A percentile compares a stretch with the other conserved stretches of the same genome.
Conservation (phyloP, 2,888 invertebrate genomes). For the Villa cingulata region DNA sequence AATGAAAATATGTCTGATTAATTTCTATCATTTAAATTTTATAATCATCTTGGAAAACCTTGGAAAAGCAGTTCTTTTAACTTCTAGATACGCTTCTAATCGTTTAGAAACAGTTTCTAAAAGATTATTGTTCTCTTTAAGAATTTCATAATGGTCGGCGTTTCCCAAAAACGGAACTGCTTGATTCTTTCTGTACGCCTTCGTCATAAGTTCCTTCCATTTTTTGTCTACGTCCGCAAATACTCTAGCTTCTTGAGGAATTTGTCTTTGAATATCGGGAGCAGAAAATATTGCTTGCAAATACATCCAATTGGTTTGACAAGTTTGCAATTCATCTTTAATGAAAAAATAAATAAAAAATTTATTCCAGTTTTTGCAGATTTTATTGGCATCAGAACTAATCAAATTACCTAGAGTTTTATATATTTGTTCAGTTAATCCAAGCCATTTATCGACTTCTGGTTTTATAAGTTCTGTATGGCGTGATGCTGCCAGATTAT, state of each 20-base stretch:
- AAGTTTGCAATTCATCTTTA: constrained; percentile 73
- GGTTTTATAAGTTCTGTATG: constrained; percentile 73
- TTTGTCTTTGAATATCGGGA: constrained; percentile 83
- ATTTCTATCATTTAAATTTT: background rate
- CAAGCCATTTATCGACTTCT: constrained; percentile 71
- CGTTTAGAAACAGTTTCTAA: constrained; percentile 83
- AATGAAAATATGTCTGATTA: background rate
- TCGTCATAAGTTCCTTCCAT: constrained; percentile 79
- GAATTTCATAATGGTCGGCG: constrained; percentile 52
- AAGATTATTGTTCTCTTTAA: constrained; percentile 59
- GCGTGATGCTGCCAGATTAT: constrained; percentile 74
- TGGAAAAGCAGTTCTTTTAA: constrained; percentile 76
- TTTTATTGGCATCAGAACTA: background rate
- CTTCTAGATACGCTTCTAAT: constrained; percentile 77
- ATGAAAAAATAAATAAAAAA: background rate
- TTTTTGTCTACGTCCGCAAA: constrained; percentile 78
- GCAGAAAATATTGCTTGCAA: constrained; percentile 90
- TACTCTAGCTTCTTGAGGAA: constrained; percentile 79
- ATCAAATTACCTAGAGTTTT: constrained; percentile 54
- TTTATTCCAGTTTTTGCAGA: background rate
- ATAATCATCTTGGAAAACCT: constrained; percentile 30
- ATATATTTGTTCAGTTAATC: constrained; percentile 61
- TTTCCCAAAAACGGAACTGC: constrained; percentile 70
- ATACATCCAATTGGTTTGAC: constrained; percentile 89
- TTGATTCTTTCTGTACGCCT: constrained; percentile 62